Base-by-base conservation (phyloP, 1,140 invertebrate genomes). In the Hesperophylax magnus region DNA sequence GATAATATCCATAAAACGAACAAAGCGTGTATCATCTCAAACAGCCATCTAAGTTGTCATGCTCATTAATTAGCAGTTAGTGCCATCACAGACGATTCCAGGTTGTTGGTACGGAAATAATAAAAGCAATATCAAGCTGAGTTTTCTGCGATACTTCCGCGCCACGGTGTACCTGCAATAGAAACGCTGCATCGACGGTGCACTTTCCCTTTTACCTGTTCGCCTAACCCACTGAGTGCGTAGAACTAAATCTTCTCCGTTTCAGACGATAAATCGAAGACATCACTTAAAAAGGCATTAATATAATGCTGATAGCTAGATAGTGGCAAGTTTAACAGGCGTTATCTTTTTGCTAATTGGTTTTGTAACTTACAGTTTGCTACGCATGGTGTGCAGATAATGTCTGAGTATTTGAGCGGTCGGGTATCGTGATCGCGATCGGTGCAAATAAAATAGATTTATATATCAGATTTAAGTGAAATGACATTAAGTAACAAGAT, bases 121-220 rank as follows among this genome's bases (percentile, higher is more conserved):
- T 20, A 18, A 2, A 65, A 18, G 65, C n/a, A 69, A 39, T 20
- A 52, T 34, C 65, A 34, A 69, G 39, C 14, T n/a, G 17, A 69
- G 31, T n/a, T 61, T 61, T 61, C 34, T 34, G 14, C 17, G 22
- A 27, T 11, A 60, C 56, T 76, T 76, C 72, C 72, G 72, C 18
- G 39, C 72, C 72, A 76, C 72, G 31, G 54, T 61, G 54, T 34
- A 76, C 56, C 7, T 58, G 72, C 56, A 76, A 18, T 76, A 76
- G 54, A 58, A 31, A 20, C 20, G 72, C 56, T 72, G 65, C 65
- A 69, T 39, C 31, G 65, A 34, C 63, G 24, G 15, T 58, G 72
- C 56, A 76, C 72, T 76, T 76, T 76, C 72, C 54, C 72, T 76
- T 76, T 76, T 74, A 74, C 56, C 60, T 31, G 54, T 18, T 60